Percentiles rank a stretch among this genome's conserved stretches.
phyloP scores from a whole-genome alignment of 30 jellyfish, hydroid and myxozoan species.

The Pseudorhiza aurosa region DNA sequence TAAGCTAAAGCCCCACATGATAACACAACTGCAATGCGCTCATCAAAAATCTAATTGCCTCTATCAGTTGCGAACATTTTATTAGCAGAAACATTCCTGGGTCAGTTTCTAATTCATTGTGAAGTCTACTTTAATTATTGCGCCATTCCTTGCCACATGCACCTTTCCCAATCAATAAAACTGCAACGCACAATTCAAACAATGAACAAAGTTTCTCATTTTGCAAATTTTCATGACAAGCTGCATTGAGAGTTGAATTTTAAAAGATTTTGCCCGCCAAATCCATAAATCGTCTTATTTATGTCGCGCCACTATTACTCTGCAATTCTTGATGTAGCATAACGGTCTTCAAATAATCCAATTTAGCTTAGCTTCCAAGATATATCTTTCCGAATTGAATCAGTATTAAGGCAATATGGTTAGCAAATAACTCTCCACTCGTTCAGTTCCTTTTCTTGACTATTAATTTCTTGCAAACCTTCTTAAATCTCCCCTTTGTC shows the following conservation, averaged over 20 bases:
- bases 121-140: neutral
- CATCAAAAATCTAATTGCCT: too few species aligned
- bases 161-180: neutral
- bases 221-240: slow-evolving; percentile 31
- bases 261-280: slow-evolving; percentile 23
- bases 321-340: slow-evolving; percentile 43
- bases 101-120: neutral
- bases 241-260: slow-evolving; percentile 19
- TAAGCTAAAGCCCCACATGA: too few species aligned
- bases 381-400: slow-evolving; percentile 70
- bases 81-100: neutral
- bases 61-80: too few species aligned
- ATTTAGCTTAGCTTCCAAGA: slow-evolving; percentile 46
- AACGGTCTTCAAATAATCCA: slow-evolving; percentile 69
- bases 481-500: slow-evolving; percentile 9
- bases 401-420: slow-evolving; percentile 23
- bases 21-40: too few species aligned
- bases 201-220: neutral
- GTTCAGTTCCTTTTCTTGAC: slow-evolving; percentile 8
- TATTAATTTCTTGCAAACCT: neutral
- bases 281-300: slow-evolving; percentile 66
- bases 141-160: neutral
- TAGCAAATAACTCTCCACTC: neutral
- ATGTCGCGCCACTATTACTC: slow-evolving; percentile 50
- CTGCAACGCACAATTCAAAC: neutral